These are phyloP conservation scores for Sceloporus undulatus DNA, from an alignment of 2,113 vertebrate species.

Conservation along the genomic window DNA sequence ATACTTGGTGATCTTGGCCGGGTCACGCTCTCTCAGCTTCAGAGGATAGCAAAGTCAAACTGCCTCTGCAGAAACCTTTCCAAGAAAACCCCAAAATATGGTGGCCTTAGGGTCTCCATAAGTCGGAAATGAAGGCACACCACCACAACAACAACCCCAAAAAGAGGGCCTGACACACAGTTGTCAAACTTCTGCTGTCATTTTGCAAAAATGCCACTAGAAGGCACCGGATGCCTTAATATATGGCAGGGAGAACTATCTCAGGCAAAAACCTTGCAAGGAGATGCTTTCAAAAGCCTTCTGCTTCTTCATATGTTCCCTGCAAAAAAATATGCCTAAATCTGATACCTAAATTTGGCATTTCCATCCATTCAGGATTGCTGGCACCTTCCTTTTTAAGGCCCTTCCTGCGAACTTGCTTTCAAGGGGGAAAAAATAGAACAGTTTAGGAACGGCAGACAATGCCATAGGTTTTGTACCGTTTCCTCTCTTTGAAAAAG, in stretches of 20 bases:
- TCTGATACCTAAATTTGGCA: background rate
- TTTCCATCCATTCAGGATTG: background rate
- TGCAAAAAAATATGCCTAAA: background rate
- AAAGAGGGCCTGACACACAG: background rate
- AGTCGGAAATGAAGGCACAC: too few species aligned
- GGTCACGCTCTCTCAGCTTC: too few species aligned
- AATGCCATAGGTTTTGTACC: background rate
- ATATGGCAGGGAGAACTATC: too few species aligned
- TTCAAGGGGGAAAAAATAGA: background rate
- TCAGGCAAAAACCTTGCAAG: background rate
- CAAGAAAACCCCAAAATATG: too few species aligned
- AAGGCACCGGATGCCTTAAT: background rate
- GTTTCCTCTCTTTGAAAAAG: too few species aligned
- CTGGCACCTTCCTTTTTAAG: too few species aligned
- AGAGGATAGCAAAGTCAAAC: too few species aligned
- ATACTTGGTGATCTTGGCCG: too few species aligned
- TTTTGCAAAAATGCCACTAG: background rate
- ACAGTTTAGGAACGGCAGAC: background rate
- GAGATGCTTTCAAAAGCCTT: background rate
- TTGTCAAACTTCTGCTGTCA: background rate
- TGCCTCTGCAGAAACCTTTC: too few species aligned
- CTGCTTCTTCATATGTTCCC: background rate
- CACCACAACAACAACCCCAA: too few species aligned
- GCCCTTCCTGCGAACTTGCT: background rate
- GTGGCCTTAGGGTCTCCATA: too few species aligned